phyloP scores from a whole-genome alignment of 2,797 vertebrate species.

The Crenuchus spilurus region DNA sequence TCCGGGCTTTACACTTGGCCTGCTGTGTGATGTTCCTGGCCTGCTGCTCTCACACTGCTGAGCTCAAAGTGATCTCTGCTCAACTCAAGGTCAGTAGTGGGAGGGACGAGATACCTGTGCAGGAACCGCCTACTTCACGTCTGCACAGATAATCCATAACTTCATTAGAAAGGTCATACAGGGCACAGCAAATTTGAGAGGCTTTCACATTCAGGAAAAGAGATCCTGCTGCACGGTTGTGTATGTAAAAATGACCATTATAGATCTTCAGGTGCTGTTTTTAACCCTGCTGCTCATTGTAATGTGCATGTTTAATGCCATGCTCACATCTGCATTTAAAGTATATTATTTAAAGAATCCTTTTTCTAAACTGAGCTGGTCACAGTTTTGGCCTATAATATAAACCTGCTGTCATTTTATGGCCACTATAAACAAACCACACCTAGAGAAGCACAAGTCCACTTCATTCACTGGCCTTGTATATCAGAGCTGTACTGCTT shows the following conservation, averaged over 20 bases:
- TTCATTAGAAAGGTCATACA: constrained; percentile 9
- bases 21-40: background rate
- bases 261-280: too few species aligned
- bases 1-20: background rate
- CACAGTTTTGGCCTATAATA: background rate
- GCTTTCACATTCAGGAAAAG: background rate
- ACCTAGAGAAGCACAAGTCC: background rate
- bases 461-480: background rate
- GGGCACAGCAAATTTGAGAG: background rate
- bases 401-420: background rate
- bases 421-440: background rate
- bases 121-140: constrained; percentile 26
- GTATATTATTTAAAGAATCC: too few species aligned
- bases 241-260: background rate
- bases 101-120: constrained; percentile 39
- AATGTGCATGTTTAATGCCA: too few species aligned
- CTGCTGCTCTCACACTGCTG: background rate
- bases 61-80: constrained; percentile 18
- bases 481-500: background rate
- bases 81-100: constrained; percentile 56
- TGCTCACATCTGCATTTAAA: too few species aligned
- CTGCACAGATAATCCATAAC: constrained; percentile 21
- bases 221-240: too few species aligned
- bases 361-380: background rate
- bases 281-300: too few species aligned